These are phyloP conservation scores for Thaumetopoea pityocampa DNA, from an alignment of 1,140 invertebrate species.

Conservation along the genomic window DNA sequence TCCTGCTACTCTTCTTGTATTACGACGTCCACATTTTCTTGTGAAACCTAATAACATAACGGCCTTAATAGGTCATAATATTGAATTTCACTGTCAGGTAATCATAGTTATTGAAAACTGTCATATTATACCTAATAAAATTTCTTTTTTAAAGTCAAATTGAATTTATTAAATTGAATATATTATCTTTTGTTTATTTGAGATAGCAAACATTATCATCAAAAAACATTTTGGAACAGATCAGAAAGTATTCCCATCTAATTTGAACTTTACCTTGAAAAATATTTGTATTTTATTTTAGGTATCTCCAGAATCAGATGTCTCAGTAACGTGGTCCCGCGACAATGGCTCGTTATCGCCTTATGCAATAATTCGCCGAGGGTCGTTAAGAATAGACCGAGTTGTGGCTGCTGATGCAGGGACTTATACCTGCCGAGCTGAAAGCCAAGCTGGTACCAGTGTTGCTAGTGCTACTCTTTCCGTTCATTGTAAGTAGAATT, in stretches of 20 bases:
- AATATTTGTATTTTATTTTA: conserved; percentile 22
- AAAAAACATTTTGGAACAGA: too few species aligned
- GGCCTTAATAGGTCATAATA: conserved; percentile 69
- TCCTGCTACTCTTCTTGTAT: conserved; percentile 86
- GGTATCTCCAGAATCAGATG: conserved; percentile 65
- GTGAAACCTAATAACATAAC: conserved; percentile 73
- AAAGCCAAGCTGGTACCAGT: conserved; percentile 69
- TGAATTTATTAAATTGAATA: too few species aligned
- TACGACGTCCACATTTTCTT: conserved; percentile 75
- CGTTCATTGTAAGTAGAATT: conserved; percentile 63
- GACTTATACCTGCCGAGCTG: conserved; percentile 69
- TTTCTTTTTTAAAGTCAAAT: too few species aligned
- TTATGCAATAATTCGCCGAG: conserved; percentile 60
- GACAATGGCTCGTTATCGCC: conserved; percentile 59
- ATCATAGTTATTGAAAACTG: too few species aligned
- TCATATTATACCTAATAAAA: too few species aligned
- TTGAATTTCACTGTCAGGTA: conserved; percentile 75
- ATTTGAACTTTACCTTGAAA: too few species aligned
- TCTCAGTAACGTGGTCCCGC: conserved; percentile 62
- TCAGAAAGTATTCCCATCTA: too few species aligned
- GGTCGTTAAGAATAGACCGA: conserved; percentile 63
- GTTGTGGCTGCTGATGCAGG: conserved; percentile 62
- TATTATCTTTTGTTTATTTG: not conserved
- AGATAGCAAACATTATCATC: too few species aligned
- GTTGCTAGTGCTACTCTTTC: conserved; percentile 60